Evolutionary conservation across 2,888 invertebrate genomes (phyloP), one percentile per base, ranked within the genome.

Genomic region (Diachrysia chrysitis): DNA sequence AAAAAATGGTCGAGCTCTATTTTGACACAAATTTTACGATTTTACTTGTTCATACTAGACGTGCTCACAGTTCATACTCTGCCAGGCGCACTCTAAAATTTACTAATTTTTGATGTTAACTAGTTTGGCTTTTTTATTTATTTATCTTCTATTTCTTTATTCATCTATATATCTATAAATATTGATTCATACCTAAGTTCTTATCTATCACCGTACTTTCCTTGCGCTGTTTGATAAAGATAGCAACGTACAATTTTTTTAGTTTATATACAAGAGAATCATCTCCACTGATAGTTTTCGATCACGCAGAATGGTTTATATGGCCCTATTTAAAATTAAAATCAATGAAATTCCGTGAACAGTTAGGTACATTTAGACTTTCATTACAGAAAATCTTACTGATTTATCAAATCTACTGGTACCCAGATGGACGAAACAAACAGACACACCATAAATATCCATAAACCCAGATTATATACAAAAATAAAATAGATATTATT

Each of bases 401-500:
- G 48, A 58, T 42, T 25, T 37, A 12, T 35, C 46, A 10, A 57
- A 17, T 10, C 7, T 29, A n/a, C 42, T 46, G n/a, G n/a, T n/a
- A 58, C 14, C 12, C 21, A 51, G 12, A 21, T 51, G 23, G 16
- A 29, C 42, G 25, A 25, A n/a, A 51, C 46, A 51, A 32, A 17
- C 25, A 46, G 29, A 46, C 37, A 10, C 16, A 16, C 57, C 46
- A 58, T 46, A 6, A n/a, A 46, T 25, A 25, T 46, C 42, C 16
- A 58, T n/a, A 25, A 23, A 46, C 58, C 46, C 42, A 12, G 46
- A 19, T 29, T 17, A 56, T 16, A 42, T 23, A 46, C 9, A 23
- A 17, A 56, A 56, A 61, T 62, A 69, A 57, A 58, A 69, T 48
- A 53, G n/a, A 48, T 56, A n/a, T 46, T 58, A 16, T 1, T 3